Conservation (phyloP, 2,797 vertebrate species). For the Gallirallus australis region DNA sequence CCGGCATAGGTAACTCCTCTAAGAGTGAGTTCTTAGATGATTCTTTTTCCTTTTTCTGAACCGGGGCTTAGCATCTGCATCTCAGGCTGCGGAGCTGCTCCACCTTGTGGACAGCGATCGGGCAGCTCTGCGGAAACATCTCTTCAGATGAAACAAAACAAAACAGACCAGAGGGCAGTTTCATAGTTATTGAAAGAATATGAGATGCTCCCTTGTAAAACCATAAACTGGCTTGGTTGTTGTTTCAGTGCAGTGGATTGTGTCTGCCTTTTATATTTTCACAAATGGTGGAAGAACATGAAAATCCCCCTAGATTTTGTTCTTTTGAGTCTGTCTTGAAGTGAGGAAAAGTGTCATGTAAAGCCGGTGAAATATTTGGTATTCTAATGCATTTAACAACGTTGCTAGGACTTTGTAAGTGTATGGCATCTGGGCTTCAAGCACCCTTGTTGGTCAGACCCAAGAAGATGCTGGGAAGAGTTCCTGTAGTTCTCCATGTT, state of each 20-base stretch:
- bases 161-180: not conserved
- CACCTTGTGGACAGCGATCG: conserved; percentile 54
- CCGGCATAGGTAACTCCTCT: not conserved
- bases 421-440: not conserved
- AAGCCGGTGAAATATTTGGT: not conserved
- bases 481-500: not conserved
- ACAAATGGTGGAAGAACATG: not conserved
- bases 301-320: not conserved
- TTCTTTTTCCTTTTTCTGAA: not conserved
- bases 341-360: not conserved
- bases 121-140: not conserved
- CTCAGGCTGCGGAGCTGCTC: conserved; percentile 36
- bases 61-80: not conserved
- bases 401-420: not conserved
- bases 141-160: not conserved
- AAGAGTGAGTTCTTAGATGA: accelerated
- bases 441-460: accelerated
- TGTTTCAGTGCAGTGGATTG: not conserved
- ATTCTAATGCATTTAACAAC: not conserved
- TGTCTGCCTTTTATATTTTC: not conserved
- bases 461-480: not conserved
- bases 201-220: not conserved
- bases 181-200: not conserved
- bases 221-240: not conserved
- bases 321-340: not conserved